These are phyloP conservation scores for Gorsachius goisagi DNA, from an alignment of 2,113 vertebrate species.

Conservation along the genomic window DNA sequence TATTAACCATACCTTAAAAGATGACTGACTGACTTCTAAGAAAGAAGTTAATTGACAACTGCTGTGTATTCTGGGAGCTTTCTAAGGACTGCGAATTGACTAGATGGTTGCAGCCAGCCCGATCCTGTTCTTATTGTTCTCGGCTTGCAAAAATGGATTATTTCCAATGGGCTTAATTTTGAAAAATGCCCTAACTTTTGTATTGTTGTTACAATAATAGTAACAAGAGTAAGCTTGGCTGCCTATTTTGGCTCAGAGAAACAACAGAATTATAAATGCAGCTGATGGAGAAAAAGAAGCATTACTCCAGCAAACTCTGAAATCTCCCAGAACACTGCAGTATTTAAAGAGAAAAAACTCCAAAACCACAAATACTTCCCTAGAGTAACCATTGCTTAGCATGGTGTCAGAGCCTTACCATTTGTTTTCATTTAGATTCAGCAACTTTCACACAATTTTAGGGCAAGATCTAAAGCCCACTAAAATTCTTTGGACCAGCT, in stretches of 20 bases:
- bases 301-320: background rate
- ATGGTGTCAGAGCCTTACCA: background rate
- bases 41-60: background rate
- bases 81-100: background rate
- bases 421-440: background rate
- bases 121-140: background rate
- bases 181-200: background rate
- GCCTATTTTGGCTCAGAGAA: conserved; percentile 18
- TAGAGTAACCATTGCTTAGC: background rate
- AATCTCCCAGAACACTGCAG: background rate
- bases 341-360: background rate
- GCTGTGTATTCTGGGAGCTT: background rate
- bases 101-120: background rate
- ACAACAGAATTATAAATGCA: background rate
- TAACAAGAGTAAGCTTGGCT: background rate
- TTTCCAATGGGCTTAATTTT: background rate
- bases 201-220: conserved; percentile 8
- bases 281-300: background rate
- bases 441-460: background rate
- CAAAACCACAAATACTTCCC: background rate
- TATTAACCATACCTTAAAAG: background rate
- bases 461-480: background rate
- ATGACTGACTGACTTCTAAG: background rate
- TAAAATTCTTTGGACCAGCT: background rate
- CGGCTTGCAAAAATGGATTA: background rate